Evolutionary conservation across 2,888 invertebrate species (phyloP).

Genomic region (Caenorhabditis becei): DNA sequence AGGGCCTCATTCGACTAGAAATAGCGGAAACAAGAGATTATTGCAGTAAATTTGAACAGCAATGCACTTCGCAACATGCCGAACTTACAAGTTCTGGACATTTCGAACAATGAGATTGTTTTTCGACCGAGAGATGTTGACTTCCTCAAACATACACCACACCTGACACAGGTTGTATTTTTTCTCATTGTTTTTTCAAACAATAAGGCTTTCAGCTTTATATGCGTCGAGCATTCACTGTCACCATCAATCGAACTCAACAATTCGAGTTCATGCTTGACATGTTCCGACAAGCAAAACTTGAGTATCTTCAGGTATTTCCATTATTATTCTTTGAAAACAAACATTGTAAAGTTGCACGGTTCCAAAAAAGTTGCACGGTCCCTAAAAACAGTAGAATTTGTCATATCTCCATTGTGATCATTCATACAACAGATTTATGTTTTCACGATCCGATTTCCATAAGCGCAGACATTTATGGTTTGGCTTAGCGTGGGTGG

Average conservation of each 20-base stretch:
- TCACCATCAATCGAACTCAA: conserved; percentile 75
- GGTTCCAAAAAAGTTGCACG: too few species aligned
- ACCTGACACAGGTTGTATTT: conserved; percentile 72
- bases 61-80: conserved; percentile 76
- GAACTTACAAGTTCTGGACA: conserved; percentile 77
- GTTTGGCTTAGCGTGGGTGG: conserved; percentile 24
- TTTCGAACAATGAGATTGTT: conserved; percentile 79
- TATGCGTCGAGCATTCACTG: conserved; percentile 79
- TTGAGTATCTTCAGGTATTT: conserved; percentile 75
- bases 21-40: conserved; percentile 1
- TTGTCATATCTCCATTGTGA: conserved; percentile 8
- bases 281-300: conserved; percentile 77
- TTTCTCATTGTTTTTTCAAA: background rate
- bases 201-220: conserved; percentile 72
- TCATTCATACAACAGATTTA: conserved; percentile 25
- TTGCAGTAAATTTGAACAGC: conserved; percentile 75
- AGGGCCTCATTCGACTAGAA: background rate
- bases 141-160: conserved; percentile 78
- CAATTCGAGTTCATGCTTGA: conserved; percentile 79
- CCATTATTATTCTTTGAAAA: background rate
- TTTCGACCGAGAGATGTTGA: conserved; percentile 74
- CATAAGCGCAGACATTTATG: conserved; percentile 15
- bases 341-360: too few species aligned
- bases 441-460: conserved; percentile 46
- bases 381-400: conserved; percentile 4